Base-by-base conservation (phyloP, 2,888 invertebrate species). In the Diachrysia chrysitis region DNA sequence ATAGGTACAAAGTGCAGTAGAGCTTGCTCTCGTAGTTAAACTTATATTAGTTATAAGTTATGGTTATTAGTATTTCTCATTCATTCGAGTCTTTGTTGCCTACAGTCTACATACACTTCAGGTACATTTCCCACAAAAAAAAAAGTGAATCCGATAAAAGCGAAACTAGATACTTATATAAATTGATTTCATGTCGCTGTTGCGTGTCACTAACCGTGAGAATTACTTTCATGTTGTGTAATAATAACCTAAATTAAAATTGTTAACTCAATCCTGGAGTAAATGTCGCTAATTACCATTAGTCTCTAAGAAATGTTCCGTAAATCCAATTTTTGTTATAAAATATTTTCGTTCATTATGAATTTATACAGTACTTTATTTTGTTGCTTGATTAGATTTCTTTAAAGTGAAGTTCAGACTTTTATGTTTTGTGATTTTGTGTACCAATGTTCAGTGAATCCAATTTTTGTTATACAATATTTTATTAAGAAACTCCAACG, bases 141-240 rank as follows among this genome's bases (percentile, higher is more conserved):
- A 63, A 9, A 69, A 48, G 19, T 59, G 7, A 25, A 60, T 69
- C 21, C 23, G 16, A 57, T 69, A 59, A 42, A 42, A 63, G 57
- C 37, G 57, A 21, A 57, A 37, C 58, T 46, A 21, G 23, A 62
- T 29, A 16, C 23, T 56, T 65, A 65, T 16, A 71, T 71, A 59
- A 61, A 71, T 76, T 9, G 58, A 66, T 65, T 62, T 53, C 57
- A 48, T 54, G 51, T 53, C 23, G 46, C 21, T 29, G 21, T 71
- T 76, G 72, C 71, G 63, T 68, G 76, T 59, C 37, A 25, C 17
- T 17, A 6, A 23, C 48, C 66, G 70, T 77, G 81, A 65, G 78
- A 78, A 80, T 64, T 56, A 65, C 51, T 67, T 63, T 61, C 51
- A 46, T 64, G 61, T 79, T 76, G 53, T 79, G 55, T 69, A 63